Base-by-base conservation (phyloP, 2,797 vertebrate genomes). In the Rallus crepitans region DNA sequence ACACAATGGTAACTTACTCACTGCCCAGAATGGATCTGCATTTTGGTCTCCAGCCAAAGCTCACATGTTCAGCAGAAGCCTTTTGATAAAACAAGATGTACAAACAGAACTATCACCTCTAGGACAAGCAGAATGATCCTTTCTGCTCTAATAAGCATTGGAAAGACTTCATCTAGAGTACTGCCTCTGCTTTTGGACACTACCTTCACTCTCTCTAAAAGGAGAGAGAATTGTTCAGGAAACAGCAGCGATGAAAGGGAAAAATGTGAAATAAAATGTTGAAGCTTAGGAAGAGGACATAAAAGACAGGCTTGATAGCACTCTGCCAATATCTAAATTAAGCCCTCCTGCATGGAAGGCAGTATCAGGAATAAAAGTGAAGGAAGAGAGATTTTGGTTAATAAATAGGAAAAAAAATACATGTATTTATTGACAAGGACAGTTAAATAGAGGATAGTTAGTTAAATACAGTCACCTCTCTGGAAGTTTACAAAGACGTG, bases 121-220 rank as follows among this genome's bases (percentile, higher is more conserved):
- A 78, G 57, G 59, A 94, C 40, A 78, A 81, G 76, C n/a, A 59
- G 65, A 75, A 75, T 5, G 45, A 75, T 59, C 53, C 65, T 87
- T 94, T 95, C 82, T 90, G 87, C 90, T 93, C 90, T 83, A 77
- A 86, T 86, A 81, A 93, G 55, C 82, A 52, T 23, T 83, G 70
- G 80, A 81, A 90, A 83, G 47, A 30, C n/a, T 95, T 91, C 4
- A 18, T 23, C 64, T 63, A 64, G 57, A 88, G 75, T 42, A 61
- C 18, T 75, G 89, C 18, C 40, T 82, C 64, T 80, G 76, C 35
- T 90, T 94, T 85, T 63, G 89, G 77, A 50, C n/a, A 69, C 5
- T 47, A 59, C 50, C 31, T 75, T 66, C 53, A 45, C 33, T 52
- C 50, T 27, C 50, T 52, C 30, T 48, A 27, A 59, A 53, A 82